A percentile compares a stretch with the other conserved stretches of the same genome.
Evolutionary conservation across 2,888 invertebrate species (phyloP).

Genomic region (Cataglyphis rosenhaueri): DNA sequence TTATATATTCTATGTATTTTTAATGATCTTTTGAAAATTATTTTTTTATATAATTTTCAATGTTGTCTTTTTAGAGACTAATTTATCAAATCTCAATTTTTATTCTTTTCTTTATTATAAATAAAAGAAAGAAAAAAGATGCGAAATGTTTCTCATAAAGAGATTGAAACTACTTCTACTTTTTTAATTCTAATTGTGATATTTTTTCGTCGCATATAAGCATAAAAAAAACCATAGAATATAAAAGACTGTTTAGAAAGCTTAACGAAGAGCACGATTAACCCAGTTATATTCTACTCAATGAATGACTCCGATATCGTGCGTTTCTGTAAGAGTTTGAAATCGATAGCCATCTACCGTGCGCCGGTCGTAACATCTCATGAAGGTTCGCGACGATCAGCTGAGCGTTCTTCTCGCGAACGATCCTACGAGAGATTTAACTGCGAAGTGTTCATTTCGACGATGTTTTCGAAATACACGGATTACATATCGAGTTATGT

Average conservation of each 20-base stretch:
- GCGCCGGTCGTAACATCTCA: slow-evolving; percentile 30
- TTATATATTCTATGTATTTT: not conserved
- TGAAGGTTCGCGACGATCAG: not conserved
- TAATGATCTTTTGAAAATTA: not conserved
- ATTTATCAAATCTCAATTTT: not conserved
- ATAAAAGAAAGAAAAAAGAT: not conserved
- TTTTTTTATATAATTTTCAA: not conserved
- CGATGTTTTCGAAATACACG: not conserved
- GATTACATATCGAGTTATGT: not conserved
- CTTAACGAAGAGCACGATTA: not conserved
- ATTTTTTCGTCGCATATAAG: not conserved
- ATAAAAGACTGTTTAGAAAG: too few species aligned
- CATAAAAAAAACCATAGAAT: too few species aligned
- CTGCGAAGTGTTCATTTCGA: not conserved
- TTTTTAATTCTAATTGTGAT: not conserved
- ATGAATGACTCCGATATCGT: not conserved
- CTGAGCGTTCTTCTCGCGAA: not conserved
- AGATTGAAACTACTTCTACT: not conserved
- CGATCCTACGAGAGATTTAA: not conserved
- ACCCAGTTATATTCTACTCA: not conserved
- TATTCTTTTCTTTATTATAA: not conserved
- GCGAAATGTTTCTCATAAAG: not conserved
- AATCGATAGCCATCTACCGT: slow-evolving; percentile 65
- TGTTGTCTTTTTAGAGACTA: not conserved
- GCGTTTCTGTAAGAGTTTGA: not conserved